These are phyloP conservation scores for Megaleporinus macrocephalus DNA, from an alignment of 2,113 vertebrate species.

Conservation along the genomic window DNA sequence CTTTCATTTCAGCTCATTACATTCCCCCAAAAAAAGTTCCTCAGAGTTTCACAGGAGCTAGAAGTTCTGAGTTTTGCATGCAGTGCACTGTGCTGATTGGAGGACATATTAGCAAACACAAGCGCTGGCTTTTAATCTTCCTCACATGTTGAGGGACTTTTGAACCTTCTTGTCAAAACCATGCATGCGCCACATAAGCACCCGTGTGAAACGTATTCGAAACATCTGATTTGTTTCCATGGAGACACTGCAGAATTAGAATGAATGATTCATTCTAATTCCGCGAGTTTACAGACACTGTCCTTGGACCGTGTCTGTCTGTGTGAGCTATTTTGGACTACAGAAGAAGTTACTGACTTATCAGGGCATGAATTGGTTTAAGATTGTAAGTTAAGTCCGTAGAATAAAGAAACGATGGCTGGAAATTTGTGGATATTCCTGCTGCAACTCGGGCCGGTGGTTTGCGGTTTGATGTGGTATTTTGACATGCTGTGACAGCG, in stretches of 20 bases:
- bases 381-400: background rate
- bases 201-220: background rate
- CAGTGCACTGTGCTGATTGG: background rate
- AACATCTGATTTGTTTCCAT: slow-evolving; percentile 48
- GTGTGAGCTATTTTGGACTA: background rate
- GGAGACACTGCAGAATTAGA: slow-evolving; percentile 20
- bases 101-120: background rate
- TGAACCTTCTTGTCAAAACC: slow-evolving; percentile 13
- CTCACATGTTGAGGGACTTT: slow-evolving; percentile 32
- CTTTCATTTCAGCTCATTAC: background rate
- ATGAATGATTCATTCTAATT: slow-evolving; percentile 6
- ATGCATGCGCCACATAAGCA: slow-evolving; percentile 5
- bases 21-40: background rate
- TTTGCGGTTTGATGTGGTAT: background rate
- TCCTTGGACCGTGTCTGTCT: slow-evolving; percentile 17
- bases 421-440: background rate
- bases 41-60: too few relatives aligned
- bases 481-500: slow-evolving; percentile 24
- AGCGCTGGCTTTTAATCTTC: slow-evolving; percentile 3
- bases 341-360: background rate
- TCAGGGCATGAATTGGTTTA: background rate
- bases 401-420: background rate
- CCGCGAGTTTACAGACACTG: slow-evolving; percentile 26
- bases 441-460: background rate
- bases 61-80: slow-evolving; percentile 1